Evolutionary conservation across 2,113 vertebrate genomes (phyloP).

Genomic region (Odocoileus virginianus): DNA sequence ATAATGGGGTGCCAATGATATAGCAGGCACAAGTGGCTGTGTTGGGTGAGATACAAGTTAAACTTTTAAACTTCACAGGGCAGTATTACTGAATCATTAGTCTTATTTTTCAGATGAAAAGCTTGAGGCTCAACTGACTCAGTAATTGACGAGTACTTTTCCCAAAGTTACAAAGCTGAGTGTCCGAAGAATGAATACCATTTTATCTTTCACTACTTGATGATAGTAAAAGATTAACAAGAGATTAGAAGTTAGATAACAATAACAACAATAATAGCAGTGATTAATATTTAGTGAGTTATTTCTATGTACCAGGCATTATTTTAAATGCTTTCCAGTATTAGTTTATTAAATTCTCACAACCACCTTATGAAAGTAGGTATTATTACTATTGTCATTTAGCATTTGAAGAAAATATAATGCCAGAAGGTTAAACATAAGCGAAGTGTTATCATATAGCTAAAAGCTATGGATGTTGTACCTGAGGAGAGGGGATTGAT

Average conservation of each 20-base stretch:
- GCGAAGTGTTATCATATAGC: not conserved
- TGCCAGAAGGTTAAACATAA: not conserved
- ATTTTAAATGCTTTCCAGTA: conserved; percentile 63
- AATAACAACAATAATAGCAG: not conserved
- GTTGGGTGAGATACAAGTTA: not conserved
- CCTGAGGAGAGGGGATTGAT: not conserved
- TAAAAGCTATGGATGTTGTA: not conserved
- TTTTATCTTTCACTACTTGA: not conserved
- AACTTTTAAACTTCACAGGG: not conserved
- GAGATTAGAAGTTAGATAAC: not conserved
- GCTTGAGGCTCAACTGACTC: not conserved
- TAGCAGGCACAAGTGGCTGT: not conserved
- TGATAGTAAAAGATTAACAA: not conserved
- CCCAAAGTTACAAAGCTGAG: not conserved
- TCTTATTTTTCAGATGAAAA: not conserved
- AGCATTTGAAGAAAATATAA: not conserved
- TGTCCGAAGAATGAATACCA: not conserved
- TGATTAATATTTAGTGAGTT: not conserved
- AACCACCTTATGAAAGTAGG: not conserved
- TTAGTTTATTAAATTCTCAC: not conserved
- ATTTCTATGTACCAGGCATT: not conserved
- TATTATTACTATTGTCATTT: not conserved
- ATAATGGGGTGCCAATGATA: not conserved
- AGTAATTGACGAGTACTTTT: not conserved
- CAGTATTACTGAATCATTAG: not conserved